phyloP scores from a whole-genome alignment of 2,113 vertebrate genomes.

The Datnioides undecimradiatus region DNA sequence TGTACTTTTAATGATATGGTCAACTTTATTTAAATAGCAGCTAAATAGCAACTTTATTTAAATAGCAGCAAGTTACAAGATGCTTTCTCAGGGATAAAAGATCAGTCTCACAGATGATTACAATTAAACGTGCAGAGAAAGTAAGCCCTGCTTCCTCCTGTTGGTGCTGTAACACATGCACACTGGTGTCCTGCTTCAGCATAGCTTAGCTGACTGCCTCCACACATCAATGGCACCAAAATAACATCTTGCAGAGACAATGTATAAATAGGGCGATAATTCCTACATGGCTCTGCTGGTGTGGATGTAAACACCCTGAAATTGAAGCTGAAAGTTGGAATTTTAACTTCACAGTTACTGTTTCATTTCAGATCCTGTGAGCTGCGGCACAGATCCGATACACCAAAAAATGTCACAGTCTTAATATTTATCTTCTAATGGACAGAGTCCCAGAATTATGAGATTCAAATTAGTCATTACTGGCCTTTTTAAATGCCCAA shows the following conservation, averaged over 20 bases:
- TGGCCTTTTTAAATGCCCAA: background rate
- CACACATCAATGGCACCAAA: background rate
- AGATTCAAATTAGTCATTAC: background rate
- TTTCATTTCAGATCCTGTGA: background rate
- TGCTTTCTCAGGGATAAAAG: background rate
- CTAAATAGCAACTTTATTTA: background rate
- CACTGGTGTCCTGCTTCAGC: background rate
- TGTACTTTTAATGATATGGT: background rate
- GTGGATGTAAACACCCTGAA: background rate
- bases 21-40: background rate
- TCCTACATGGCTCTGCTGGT: background rate
- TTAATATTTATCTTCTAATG: background rate
- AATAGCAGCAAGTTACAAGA: background rate
- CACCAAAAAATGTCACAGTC: background rate
- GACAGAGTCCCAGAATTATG: background rate
- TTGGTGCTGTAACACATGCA: background rate
- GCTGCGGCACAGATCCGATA: background rate
- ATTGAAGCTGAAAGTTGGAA: background rate
- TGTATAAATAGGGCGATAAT: background rate
- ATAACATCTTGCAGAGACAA: background rate
- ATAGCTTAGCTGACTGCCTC: background rate
- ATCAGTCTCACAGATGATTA: background rate
- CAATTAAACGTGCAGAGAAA: background rate
- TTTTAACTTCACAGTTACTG: background rate
- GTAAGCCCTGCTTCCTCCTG: background rate